Percentiles rank a stretch among this genome's conserved stretches.
phyloP scores from a whole-genome alignment of 2,113 vertebrate genomes.

The Callochromis pleurospilus region DNA sequence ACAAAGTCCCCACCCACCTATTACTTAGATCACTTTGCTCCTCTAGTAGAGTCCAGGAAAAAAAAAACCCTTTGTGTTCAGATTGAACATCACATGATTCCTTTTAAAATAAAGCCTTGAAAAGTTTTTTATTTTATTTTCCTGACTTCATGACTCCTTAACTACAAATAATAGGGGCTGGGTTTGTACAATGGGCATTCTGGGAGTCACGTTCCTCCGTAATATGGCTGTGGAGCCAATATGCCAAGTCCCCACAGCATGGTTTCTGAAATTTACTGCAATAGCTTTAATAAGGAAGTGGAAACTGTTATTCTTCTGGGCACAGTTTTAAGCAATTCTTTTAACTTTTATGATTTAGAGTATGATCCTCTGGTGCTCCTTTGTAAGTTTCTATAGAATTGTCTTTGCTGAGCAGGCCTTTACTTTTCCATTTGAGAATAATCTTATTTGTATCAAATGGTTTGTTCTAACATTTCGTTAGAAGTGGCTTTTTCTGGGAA shows the following conservation, averaged over 20 bases:
- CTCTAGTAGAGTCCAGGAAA: neutral
- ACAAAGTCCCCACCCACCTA: neutral
- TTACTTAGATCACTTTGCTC: neutral
- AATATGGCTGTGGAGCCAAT: neutral
- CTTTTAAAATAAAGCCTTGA: neutral
- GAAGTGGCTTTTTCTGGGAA: neutral
- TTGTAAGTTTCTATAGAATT: neutral
- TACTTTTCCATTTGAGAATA: neutral
- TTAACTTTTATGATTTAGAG: neutral
- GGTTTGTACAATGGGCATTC: neutral
- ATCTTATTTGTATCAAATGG: neutral
- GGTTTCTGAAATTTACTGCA: neutral
- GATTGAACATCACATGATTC: neutral
- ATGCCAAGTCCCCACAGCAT: neutral
- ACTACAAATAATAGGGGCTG: neutral
- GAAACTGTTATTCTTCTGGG: neutral
- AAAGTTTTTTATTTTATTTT: neutral
- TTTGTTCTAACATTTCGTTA: neutral
- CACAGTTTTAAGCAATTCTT: neutral
- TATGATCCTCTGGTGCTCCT: neutral
- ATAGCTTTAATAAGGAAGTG: neutral
- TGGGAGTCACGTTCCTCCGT: neutral
- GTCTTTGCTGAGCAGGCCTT: neutral
- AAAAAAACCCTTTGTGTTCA: accelerated
- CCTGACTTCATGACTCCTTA: neutral